Evolutionary conservation across 2,888 invertebrate species (phyloP).

Genomic region (Amphipoea lucens): DNA sequence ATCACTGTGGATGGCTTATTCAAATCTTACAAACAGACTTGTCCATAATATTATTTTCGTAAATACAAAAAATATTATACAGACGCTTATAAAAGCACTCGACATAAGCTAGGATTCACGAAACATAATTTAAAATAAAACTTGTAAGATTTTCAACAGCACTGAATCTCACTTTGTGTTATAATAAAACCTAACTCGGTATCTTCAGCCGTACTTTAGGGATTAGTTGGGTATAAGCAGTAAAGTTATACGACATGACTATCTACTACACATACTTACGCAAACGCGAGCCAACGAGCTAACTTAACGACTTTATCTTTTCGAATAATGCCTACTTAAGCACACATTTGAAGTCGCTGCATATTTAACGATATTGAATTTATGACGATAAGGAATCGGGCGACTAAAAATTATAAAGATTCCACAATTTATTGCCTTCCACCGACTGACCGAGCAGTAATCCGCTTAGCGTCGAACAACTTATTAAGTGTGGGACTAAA

Average conservation of each 20-base stretch:
- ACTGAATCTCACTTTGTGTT: conserved; percentile 60
- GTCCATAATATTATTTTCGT: conserved; percentile 34
- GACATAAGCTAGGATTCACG: conserved; percentile 48
- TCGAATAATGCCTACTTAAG: conserved; percentile 84
- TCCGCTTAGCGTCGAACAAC: conserved; percentile 87
- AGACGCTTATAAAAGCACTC: conserved; percentile 50
- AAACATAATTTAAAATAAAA: conserved; percentile 58
- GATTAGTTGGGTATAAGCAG: conserved; percentile 80
- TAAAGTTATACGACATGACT: conserved; percentile 83
- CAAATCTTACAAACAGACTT: conserved; percentile 30
- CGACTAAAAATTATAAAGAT: conserved; percentile 89
- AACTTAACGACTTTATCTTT: conserved; percentile 85
- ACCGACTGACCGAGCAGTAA: conserved; percentile 76
- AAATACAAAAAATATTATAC: conserved; percentile 32
- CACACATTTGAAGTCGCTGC: conserved; percentile 76
- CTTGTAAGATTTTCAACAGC: conserved; percentile 56
- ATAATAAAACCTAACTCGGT: conserved; percentile 63
- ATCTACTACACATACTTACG: conserved; percentile 71
- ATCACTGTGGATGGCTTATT: conserved; percentile 21
- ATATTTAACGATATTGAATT: conserved; percentile 89
- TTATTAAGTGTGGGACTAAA: conserved; percentile 89
- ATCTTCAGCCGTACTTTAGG: conserved; percentile 72
- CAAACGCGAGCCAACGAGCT: conserved; percentile 72
- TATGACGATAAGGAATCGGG: conserved; percentile 86
- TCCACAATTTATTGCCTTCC: conserved; percentile 87